Evolutionary conservation across 2,888 invertebrate species (phyloP).

Genomic region (Melangyna quadrimaculata): DNA sequence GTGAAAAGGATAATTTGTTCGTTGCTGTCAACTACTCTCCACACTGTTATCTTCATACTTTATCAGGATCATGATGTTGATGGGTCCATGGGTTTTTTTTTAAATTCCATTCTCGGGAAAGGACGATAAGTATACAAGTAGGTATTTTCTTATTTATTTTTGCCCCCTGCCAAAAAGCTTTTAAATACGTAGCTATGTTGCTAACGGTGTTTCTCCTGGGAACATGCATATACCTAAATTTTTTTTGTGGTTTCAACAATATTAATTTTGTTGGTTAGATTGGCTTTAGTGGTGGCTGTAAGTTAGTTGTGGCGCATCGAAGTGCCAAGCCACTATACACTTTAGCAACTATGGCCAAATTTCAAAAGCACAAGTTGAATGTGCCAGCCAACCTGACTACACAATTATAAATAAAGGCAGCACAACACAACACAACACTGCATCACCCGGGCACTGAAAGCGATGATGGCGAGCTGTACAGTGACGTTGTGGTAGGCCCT

Average conservation of each 20-base stretch:
- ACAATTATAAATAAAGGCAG: background rate
- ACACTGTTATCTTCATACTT: background rate
- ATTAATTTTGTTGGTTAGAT: background rate
- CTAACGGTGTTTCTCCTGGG: background rate
- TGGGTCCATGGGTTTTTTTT: background rate
- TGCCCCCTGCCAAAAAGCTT: background rate
- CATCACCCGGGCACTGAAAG: background rate
- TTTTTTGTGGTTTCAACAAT: background rate
- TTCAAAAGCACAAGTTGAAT: background rate
- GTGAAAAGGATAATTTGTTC: background rate
- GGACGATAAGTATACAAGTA: background rate
- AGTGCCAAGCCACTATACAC: background rate
- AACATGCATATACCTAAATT: background rate
- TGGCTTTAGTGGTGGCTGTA: background rate
- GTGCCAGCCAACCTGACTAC: background rate
- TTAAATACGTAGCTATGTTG: background rate
- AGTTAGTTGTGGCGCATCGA: background rate
- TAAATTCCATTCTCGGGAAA: background rate
- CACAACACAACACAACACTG: background rate
- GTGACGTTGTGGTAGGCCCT: background rate
- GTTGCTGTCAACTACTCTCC: background rate
- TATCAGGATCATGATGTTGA: background rate
- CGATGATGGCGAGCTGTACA: background rate
- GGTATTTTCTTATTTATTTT: background rate
- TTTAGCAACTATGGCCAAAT: background rate